phyloP scores from a whole-genome alignment of 2,797 vertebrate genomes.

The Sebastes matsubarae region DNA sequence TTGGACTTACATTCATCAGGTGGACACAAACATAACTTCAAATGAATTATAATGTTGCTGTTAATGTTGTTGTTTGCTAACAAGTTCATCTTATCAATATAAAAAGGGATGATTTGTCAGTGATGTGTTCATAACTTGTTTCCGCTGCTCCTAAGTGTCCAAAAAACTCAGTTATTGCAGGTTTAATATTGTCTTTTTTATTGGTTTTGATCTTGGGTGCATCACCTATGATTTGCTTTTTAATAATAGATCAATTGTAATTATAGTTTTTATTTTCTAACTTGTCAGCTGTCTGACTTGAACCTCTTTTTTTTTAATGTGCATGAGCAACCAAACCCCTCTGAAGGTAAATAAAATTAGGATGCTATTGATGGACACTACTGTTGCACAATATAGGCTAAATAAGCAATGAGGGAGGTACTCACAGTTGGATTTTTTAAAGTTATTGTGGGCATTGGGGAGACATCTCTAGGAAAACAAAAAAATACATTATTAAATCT shows the following conservation, averaged over 20 bases:
- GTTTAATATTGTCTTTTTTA: not conserved
- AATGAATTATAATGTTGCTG: not conserved
- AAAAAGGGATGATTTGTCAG: not conserved
- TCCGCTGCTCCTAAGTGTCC: not conserved
- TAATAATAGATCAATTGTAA: not conserved
- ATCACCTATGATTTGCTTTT: not conserved
- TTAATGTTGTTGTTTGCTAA: no score
- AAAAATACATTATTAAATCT: not conserved
- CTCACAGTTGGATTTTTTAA: not conserved
- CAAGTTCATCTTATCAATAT: not conserved
- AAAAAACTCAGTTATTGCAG: not conserved
- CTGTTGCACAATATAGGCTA: not conserved
- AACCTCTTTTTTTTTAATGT: not conserved
- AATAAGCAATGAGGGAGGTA: not conserved
- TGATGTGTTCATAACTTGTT: not conserved
- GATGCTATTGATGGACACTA: not conserved
- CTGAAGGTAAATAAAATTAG: not conserved
- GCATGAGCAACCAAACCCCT: not conserved
- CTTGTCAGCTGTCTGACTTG: no score
- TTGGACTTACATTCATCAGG: not conserved
- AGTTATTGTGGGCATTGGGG: not conserved
- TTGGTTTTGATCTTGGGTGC: not conserved
- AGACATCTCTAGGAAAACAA: not conserved
- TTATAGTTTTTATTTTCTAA: no score
- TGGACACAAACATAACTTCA: not conserved